Percentiles rank a stretch among this genome's conserved stretches.
Evolutionary conservation across 30 jellyfish, hydroid and myxozoan species (phyloP).

Genomic region (Sanderia malayensis): DNA sequence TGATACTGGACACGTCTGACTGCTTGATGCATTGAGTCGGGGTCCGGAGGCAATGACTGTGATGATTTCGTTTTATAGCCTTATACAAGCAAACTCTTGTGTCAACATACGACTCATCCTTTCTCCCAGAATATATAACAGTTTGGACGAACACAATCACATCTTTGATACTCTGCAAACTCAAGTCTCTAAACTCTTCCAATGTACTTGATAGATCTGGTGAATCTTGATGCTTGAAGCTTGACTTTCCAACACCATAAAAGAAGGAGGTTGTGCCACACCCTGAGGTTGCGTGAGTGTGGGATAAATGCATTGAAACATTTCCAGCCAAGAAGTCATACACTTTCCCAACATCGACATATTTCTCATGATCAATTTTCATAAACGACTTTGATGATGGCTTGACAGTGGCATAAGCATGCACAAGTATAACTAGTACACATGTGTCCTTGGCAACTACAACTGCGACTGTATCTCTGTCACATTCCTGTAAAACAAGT

Average conservation of each 20-base stretch:
- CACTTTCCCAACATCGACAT: background rate
- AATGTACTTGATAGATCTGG: constrained; percentile 22
- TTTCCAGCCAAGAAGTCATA: background rate
- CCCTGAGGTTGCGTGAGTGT: constrained; percentile 35
- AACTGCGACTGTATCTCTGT: background rate
- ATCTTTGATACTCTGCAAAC: constrained; percentile 12
- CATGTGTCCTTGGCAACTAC: constrained; percentile 8
- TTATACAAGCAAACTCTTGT: constrained; percentile 18
- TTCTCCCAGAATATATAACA: constrained; percentile 19
- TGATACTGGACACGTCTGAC: constrained; percentile 22
- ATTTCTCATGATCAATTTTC: background rate
- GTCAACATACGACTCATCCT: constrained; percentile 28
- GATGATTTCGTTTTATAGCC: constrained; percentile 22
- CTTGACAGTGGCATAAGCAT: constrained; percentile 4
- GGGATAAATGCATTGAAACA: constrained; percentile 23
- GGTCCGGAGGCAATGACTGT: constrained; percentile 6
- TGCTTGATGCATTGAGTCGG: constrained; percentile 40
- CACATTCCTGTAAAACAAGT: constrained; percentile 7
- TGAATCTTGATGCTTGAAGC: constrained; percentile 7
- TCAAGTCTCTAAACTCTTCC: constrained; percentile 41
- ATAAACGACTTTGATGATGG: constrained; percentile 7
- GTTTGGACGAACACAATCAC: constrained; percentile 19
- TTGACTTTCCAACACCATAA: constrained; percentile 39
- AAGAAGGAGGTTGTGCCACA: constrained; percentile 50
- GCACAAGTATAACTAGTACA: constrained; percentile 10